These are phyloP conservation scores for Drosophila repletoides DNA, from an alignment of 1,140 invertebrate species.

Conservation along the genomic window DNA sequence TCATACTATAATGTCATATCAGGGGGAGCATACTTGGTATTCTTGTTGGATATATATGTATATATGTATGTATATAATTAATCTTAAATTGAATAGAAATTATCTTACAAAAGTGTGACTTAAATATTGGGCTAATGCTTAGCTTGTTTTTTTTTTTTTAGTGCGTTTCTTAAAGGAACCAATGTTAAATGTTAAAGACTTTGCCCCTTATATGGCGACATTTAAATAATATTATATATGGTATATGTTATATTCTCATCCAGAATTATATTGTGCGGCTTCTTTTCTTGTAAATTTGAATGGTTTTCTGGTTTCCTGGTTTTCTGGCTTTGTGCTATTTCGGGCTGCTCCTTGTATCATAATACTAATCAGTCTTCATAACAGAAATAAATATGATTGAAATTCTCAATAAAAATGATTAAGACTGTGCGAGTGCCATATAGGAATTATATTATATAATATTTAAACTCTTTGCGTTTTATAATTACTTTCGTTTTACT, in stretches of 20 bases:
- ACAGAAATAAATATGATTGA: slow-evolving; percentile 60
- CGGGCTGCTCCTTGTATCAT: slow-evolving; percentile 34
- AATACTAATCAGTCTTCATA: slow-evolving; percentile 77
- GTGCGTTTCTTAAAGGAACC: slow-evolving; percentile 73
- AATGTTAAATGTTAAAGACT: slow-evolving; percentile 54
- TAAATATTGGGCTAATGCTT: slow-evolving; percentile 44
- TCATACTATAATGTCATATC: slow-evolving; percentile 20
- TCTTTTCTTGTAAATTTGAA: no score
- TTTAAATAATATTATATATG: slow-evolving; percentile 28
- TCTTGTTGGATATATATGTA: slow-evolving; percentile 21
- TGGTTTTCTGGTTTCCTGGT: no score
- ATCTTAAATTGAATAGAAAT: slow-evolving; percentile 63
- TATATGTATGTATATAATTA: slow-evolving; percentile 44
- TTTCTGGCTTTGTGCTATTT: no score
- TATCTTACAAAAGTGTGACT: slow-evolving; percentile 72
- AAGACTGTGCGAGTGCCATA: slow-evolving; percentile 22
- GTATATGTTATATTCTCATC: slow-evolving; percentile 46
- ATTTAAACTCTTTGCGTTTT: slow-evolving; percentile 7
- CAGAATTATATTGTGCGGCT: slow-evolving; percentile 53
- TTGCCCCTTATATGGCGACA: slow-evolving; percentile 32
- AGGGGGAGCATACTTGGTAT: slow-evolving; percentile 51
- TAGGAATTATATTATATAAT: slow-evolving; percentile 20
- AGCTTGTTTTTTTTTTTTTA: slow-evolving; percentile 49
- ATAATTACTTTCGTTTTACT: neutral
- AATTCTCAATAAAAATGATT: slow-evolving; percentile 21